Evolutionary conservation across 2,888 invertebrate species (phyloP), one percentile per base, ranked within the genome.

Genomic region (Pterostichus niger): DNA sequence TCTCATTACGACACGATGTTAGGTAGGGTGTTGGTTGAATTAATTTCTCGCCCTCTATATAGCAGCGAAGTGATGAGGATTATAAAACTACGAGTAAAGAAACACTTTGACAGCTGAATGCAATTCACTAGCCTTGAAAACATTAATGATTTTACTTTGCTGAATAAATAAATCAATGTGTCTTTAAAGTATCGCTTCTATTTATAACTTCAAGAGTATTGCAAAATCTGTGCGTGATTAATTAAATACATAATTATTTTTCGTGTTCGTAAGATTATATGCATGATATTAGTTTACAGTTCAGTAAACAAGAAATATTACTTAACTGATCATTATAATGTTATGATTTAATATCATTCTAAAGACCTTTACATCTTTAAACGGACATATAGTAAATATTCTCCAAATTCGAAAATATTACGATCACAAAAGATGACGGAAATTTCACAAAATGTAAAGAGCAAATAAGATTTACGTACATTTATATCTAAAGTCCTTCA

Each of bases 51-150:
- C 1, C 0, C 40, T 40, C 5, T 40, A 35, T 35, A 5, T 35
- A 40, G 40, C 6, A 40, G 40, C 40, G 9, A 40, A 1, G 40
- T 49, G 49, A 2, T n/a, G 49, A 24, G 44, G 44, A 24, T 44
- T 75, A 75, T 40, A 40, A 2, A 9, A 40, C 3, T 40, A 6
- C 40, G 40, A 40, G 40, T 6, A 40, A 40, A 61, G 49, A 80
- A 46, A 80, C 68, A 54, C 52, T 71, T 81, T 81, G 71, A 81
- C 81, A 81, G 54, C 40, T 81, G 81, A 81, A 81, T 81, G 68
- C 52, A 73, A 35, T 54, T 56, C 24, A 61, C 31, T 80, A 59
- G 81, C 81, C 81, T 81, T 81, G 71, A 56, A 54, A 77, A 56
- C 49, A 4, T 49, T 75, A 75, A 76, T 76, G 17, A 52, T 49